phyloP scores from a whole-genome alignment of 2,113 vertebrate species.

The Podiceps cristatus region DNA sequence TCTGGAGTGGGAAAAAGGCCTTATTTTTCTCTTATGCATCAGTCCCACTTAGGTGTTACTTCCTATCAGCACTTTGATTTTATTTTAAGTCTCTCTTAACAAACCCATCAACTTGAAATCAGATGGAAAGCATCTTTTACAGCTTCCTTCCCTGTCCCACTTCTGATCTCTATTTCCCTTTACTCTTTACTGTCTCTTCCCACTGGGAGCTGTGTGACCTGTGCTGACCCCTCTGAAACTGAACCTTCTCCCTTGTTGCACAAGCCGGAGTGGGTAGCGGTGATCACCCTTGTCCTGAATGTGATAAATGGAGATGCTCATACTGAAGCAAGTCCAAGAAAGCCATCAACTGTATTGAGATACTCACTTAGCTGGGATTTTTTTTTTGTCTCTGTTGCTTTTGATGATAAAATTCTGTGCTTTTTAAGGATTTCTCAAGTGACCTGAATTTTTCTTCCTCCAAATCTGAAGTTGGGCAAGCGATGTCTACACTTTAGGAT shows the following conservation, averaged over 20 bases:
- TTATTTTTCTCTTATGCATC: background rate
- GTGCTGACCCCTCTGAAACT: background rate
- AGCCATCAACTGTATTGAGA: fast-evolving
- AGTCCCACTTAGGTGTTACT: background rate
- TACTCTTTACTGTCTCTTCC: background rate
- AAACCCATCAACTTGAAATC: background rate
- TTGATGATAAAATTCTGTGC: background rate
- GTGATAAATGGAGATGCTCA: background rate
- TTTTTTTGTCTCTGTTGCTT: background rate
- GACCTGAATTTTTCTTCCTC: background rate
- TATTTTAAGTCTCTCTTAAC: background rate
- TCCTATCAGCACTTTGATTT: background rate
- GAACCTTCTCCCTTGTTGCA: background rate
- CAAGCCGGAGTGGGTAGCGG: background rate
- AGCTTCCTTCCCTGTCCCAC: background rate
- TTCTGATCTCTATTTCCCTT: background rate
- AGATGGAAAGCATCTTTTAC: background rate
- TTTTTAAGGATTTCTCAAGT: background rate
- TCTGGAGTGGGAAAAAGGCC: background rate
- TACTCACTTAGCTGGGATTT: background rate
- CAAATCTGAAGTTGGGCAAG: background rate
- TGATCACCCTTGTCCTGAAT: background rate
- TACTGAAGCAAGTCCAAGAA: background rate
- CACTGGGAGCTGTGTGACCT: background rate
- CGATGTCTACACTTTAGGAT: background rate